phyloP scores from a whole-genome alignment of 2,113 vertebrate species.

The Pygathrix nemaeus region DNA sequence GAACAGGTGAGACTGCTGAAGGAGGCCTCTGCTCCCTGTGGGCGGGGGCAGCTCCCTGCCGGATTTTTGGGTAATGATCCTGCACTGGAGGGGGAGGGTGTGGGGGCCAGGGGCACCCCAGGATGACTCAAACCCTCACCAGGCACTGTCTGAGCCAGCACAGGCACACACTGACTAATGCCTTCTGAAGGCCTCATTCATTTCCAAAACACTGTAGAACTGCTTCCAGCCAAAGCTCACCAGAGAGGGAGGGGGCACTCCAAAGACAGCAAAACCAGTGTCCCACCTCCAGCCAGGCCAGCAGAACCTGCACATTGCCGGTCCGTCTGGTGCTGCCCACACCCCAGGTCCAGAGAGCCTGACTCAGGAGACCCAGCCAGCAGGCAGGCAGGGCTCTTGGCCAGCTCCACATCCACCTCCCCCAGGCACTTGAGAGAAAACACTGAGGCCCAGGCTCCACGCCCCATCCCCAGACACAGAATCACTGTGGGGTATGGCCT shows the following conservation, averaged over 20 bases:
- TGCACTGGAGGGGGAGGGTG: background rate
- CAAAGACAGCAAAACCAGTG: background rate
- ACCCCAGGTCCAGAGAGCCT: no score
- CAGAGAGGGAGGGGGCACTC: no score
- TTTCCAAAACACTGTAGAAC: background rate
- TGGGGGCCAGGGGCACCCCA: background rate
- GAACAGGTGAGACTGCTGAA: background rate
- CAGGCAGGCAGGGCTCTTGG: background rate
- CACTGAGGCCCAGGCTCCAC: background rate
- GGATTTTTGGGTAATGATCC: background rate
- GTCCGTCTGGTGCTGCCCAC: background rate
- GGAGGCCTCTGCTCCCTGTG: background rate
- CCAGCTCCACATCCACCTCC: background rate
- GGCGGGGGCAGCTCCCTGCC: background rate
- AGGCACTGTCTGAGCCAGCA: background rate
- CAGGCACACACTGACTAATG: background rate
- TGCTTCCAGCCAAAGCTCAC: background rate
- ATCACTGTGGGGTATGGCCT: background rate
- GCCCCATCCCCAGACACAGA: background rate
- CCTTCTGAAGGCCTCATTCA: background rate
- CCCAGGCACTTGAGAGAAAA: background rate
- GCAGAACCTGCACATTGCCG: background rate
- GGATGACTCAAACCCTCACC: conserved; percentile 5
- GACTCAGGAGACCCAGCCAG: background rate
- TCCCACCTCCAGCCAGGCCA: background rate